Percentiles rank a stretch among this genome's conserved stretches.
phyloP scores from a whole-genome alignment of 2,797 vertebrate genomes.

The Sebastes oblongus region DNA sequence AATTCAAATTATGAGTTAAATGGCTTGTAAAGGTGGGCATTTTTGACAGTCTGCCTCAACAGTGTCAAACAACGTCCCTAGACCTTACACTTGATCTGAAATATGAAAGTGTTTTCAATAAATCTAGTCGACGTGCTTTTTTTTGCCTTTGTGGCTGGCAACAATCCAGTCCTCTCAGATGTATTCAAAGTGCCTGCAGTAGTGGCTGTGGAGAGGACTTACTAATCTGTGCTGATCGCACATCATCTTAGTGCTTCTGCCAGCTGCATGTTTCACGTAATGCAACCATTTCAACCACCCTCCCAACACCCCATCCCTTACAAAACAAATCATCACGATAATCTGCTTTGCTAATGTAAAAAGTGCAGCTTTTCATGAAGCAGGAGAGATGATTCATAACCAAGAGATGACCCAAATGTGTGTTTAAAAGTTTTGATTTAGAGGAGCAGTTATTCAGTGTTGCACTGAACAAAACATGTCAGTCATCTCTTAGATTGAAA shows the following conservation, averaged over 20 bases:
- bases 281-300: neutral
- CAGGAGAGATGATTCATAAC: conserved; percentile 10
- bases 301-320: neutral
- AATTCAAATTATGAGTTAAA: neutral
- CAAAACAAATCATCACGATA: neutral
- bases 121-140: neutral
- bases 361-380: neutral
- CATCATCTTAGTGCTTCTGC: conserved; percentile 22
- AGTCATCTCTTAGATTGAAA: conserved; percentile 4
- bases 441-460: neutral
- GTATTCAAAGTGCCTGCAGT: neutral
- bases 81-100: neutral
- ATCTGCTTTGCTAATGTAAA: conserved; percentile 3
- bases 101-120: neutral
- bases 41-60: neutral
- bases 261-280: conserved; percentile 39
- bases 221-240: neutral
- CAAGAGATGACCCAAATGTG: neutral
- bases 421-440: neutral
- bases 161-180: neutral
- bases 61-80: neutral
- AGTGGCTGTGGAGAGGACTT: neutral
- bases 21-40: neutral
- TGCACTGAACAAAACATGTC: neutral
- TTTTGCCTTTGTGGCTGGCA: neutral